Percentiles rank a stretch among this genome's conserved stretches.
Evolutionary conservation across 2,888 invertebrate species (phyloP).

Genomic region (Lasioglossum morio): DNA sequence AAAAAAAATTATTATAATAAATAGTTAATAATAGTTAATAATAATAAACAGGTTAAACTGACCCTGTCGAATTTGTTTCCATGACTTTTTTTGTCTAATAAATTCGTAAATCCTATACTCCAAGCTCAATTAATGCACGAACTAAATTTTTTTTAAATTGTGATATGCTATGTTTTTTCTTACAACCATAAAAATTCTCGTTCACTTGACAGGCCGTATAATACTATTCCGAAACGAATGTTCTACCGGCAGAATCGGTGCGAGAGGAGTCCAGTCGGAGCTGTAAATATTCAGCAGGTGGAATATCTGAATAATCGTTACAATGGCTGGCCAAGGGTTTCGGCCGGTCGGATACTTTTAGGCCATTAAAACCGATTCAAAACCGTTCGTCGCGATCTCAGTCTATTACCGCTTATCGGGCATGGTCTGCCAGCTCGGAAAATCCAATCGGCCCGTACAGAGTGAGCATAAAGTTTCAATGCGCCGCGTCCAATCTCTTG

Average conservation of each 20-base stretch:
- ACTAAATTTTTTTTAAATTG: too few relatives aligned
- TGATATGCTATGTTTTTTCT: too few relatives aligned
- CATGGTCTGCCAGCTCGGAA: constrained; percentile 25
- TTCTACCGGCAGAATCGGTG: background rate
- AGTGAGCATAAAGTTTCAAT: constrained; percentile 55
- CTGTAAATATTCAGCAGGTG: background rate
- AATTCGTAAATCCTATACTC: too few relatives aligned
- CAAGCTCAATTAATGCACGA: too few relatives aligned
- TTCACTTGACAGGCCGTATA: too few relatives aligned
- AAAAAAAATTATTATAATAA: too few relatives aligned
- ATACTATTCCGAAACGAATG: background rate
- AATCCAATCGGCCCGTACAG: constrained; percentile 50
- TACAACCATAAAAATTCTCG: too few relatives aligned
- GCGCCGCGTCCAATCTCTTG: constrained; percentile 63
- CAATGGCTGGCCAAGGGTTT: background rate
- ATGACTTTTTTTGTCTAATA: too few relatives aligned
- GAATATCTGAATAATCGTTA: background rate
- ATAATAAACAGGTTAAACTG: too few relatives aligned
- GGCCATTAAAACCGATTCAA: constrained; percentile 5
- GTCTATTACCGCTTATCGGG: constrained; percentile 23
- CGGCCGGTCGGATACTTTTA: background rate
- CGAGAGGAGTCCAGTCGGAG: background rate
- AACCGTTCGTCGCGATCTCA: background rate
- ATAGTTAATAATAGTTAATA: too few relatives aligned
- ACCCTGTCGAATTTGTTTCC: too few relatives aligned